A percentile compares a stretch with the other conserved stretches of the same genome.
Conservation (phyloP, 2,888 invertebrate genomes). For the Agrotis exclamationis region DNA sequence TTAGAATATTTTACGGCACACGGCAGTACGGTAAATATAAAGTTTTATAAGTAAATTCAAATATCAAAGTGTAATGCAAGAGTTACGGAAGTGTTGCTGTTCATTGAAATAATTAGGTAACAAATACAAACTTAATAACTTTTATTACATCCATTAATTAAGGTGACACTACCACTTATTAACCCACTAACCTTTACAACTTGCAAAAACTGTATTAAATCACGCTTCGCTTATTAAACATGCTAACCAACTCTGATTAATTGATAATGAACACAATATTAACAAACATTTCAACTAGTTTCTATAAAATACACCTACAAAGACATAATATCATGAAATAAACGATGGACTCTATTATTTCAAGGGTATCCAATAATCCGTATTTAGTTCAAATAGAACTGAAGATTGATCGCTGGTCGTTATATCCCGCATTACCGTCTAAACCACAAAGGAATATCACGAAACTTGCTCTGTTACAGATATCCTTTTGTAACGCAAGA, state of each 20-base stretch:
- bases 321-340: conserved; percentile 7
- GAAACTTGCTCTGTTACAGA: conserved; percentile 43
- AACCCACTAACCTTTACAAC: conserved; percentile 48
- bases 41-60: background rate
- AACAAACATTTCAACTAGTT: background rate
- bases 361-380: conserved; percentile 36
- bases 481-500: conserved; percentile 63
- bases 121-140: conserved; percentile 4
- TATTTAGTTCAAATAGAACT: conserved; percentile 48
- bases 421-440: conserved; percentile 50
- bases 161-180: conserved; percentile 37
- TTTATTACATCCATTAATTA: conserved; percentile 33
- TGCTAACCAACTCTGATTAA: conserved; percentile 21
- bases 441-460: conserved; percentile 61
- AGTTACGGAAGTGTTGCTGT: conserved; percentile 37
- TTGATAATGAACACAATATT: conserved; percentile 32
- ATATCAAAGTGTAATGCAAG: conserved; percentile 11
- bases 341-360: conserved; percentile 27
- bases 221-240: conserved; percentile 17
- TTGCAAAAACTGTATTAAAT: conserved; percentile 39
- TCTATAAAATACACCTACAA: background rate
- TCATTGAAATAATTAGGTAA: conserved; percentile 15
- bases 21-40: background rate
- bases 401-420: conserved; percentile 53
- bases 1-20: background rate